These are phyloP conservation scores for Sanderia malayensis DNA, from an alignment of 30 jellyfish, hydroid and myxozoan genomes.

Conservation along the genomic window DNA sequence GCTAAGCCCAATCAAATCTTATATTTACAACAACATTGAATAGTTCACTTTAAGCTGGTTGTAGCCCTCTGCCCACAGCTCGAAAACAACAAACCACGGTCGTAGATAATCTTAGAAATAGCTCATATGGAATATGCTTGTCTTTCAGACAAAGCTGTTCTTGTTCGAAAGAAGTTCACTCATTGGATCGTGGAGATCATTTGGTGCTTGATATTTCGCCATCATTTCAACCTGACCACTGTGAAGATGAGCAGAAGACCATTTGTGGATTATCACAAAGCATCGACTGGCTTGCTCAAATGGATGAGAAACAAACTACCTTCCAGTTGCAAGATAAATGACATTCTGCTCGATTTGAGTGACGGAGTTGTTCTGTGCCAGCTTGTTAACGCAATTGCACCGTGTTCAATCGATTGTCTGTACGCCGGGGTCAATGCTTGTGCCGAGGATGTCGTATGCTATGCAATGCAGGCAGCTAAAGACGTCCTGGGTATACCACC, in stretches of 20 bases:
- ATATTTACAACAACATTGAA: too few species aligned
- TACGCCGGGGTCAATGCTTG: slow-evolving; percentile 7
- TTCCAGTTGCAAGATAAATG: slow-evolving; percentile 24
- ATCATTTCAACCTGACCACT: slow-evolving; percentile 43
- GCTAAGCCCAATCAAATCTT: too few species aligned
- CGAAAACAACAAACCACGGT: too few species aligned
- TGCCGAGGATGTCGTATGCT: slow-evolving; percentile 62
- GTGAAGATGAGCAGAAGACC: slow-evolving; percentile 38
- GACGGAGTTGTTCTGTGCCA: slow-evolving; percentile 72
- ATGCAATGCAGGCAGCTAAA: slow-evolving; percentile 81
- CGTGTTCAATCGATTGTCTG: slow-evolving; percentile 50
- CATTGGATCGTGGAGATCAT: slow-evolving; percentile 53
- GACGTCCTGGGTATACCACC: slow-evolving; percentile 89
- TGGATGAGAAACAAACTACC: slow-evolving; percentile 84
- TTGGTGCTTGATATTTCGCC: slow-evolving; percentile 75
- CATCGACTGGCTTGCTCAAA: slow-evolving; percentile 68
- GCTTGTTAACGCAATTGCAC: slow-evolving; percentile 75
- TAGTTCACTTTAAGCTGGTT: too few species aligned
- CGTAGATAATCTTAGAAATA: too few species aligned
- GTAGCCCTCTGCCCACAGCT: too few species aligned
- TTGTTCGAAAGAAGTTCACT: slow-evolving; percentile 52
- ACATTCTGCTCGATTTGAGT: slow-evolving; percentile 53
- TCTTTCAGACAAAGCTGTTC: slow-evolving; percentile 36
- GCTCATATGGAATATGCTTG: too few species aligned
- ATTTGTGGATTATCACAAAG: slow-evolving; percentile 60